phyloP scores from a whole-genome alignment of 2,888 invertebrate species.

The Dyspetes luteomarginatus region DNA sequence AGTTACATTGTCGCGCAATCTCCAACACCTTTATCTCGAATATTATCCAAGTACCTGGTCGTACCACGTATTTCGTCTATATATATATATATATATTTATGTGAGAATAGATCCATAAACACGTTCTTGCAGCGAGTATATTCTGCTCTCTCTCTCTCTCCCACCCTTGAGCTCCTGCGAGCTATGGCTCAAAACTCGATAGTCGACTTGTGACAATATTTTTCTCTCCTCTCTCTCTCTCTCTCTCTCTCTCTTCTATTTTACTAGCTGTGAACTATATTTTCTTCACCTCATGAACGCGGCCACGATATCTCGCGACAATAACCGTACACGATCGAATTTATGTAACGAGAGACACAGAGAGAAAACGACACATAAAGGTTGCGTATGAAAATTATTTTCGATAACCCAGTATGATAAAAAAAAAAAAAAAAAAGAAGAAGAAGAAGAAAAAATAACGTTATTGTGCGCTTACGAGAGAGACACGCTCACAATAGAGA shows the following conservation, averaged over 20 bases:
- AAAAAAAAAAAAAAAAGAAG: too few relatives aligned
- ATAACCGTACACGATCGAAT: constrained; percentile 73
- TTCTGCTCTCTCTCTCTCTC: not conserved
- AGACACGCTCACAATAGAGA: not conserved
- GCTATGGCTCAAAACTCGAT: not conserved
- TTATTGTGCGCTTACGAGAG: constrained; percentile 20
- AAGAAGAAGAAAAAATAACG: constrained; percentile 39
- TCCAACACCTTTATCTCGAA: not conserved
- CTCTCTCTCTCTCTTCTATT: not conserved
- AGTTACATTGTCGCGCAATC: constrained; percentile 13
- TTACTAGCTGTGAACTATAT: not conserved
- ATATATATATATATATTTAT: not conserved
- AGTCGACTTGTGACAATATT: not conserved
- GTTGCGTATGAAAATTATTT: constrained; percentile 66
- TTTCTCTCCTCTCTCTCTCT: not conserved
- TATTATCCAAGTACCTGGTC: constrained; percentile 26
- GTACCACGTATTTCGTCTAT: not conserved
- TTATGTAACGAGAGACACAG: constrained; percentile 76
- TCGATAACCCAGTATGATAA: constrained; percentile 71
- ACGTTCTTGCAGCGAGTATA: not conserved
- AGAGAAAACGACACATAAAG: constrained; percentile 34
- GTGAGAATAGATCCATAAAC: not conserved
- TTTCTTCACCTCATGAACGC: constrained; percentile 63
- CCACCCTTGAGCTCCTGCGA: too few relatives aligned
- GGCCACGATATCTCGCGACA: constrained; percentile 59